Base-by-base conservation (phyloP, 2,888 invertebrate species). In the Empis livida region DNA sequence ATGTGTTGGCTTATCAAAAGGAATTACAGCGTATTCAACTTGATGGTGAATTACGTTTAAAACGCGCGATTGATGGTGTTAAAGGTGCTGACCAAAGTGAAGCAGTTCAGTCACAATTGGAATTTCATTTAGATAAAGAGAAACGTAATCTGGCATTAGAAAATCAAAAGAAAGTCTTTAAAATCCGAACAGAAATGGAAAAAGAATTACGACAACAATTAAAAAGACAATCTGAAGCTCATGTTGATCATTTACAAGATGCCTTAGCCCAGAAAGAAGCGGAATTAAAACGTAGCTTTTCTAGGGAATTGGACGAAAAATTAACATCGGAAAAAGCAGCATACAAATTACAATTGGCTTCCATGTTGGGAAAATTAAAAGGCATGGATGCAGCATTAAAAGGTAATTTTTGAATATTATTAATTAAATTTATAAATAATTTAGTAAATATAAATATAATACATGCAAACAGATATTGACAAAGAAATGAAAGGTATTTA, bases 151-250 rank as follows among this genome's bases (percentile, higher is more conserved):
- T 84, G 43, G 79, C 82, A 37, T 62, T 77, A 31, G 81, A 85
- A 51, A 88, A 80, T 64, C 78, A 83, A 53, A 82, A 78, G 57
- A 82, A 65, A 57, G 71, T 80, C 51, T 67, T 85, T 47, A 71
- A 76, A 59, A 71, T 84, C 38, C 77, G 78, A 57, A 74, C 77
- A 1, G 78, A 80, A 42, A 74, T 80, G 23, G 84, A 92, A 60
- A 74, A 75, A 43, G 83, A 84, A 51, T 67, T 93, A 48, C 79
- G 85, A 41, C 75, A 78, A 13, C 84, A 91, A 59, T 65, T 97
- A 49, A 85, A 86, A 61, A 77, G 86, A 45, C 93, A 94, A 60
- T 79, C 84, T 2, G 88, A 91, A 58, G 82, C 91, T 0, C 92
- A 94, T 65, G 75, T 81, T 43, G 92, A 93, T 62, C 82, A 89